Evolutionary conservation across 2,113 vertebrate genomes (phyloP), one percentile per base, ranked within the genome.

Genomic region (Macroglossus sobrinus): DNA sequence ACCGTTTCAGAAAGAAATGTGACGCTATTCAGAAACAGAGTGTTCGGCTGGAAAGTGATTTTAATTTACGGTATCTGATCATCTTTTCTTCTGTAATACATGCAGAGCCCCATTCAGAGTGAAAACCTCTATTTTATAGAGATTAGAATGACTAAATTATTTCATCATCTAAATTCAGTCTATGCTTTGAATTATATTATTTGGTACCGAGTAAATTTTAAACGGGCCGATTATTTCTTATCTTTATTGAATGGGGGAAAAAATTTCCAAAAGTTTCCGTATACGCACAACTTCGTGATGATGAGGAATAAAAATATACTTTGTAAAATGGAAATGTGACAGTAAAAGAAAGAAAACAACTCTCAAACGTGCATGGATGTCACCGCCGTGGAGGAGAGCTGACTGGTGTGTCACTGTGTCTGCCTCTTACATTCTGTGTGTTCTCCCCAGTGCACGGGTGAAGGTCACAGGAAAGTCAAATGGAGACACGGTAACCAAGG

Each of bases 1-100:
- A 15, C 13, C 12, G 87, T 74, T 84, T 28, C 30, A 59, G 53
- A 92, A 92, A 81, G 43, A 95, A 95, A 78, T 21, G 8, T 64
- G 57, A 71, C 61, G 33, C 6, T 47, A 19, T 66, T 57, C 45
- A 64, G 59, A 96, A 84, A 72, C 21, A 84, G 69, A 85, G 75
- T 53, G 24, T 50, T 79, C 47, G 75, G 24, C 28, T 47, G 3
- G 30, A 92, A 64, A 76, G 26, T 35, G 21, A 82, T 66, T 88
- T 93, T 94, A 94, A 79, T 87, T 96, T 90, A 87, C 74, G 11
- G 28, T 43, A 55, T 57, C 53, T 72, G 43, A 87, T 81, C 10
- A 80, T 69, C 69, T 79, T 84, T 55, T 61, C 30, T 59, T 76
- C 35, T 6, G 7, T 79, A 43, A 79, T 33, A n/a, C 15, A 55